Evolutionary conservation across 2,888 invertebrate genomes (phyloP), one percentile per base, ranked within the genome.

Genomic region (Trissoscelio sp.): DNA sequence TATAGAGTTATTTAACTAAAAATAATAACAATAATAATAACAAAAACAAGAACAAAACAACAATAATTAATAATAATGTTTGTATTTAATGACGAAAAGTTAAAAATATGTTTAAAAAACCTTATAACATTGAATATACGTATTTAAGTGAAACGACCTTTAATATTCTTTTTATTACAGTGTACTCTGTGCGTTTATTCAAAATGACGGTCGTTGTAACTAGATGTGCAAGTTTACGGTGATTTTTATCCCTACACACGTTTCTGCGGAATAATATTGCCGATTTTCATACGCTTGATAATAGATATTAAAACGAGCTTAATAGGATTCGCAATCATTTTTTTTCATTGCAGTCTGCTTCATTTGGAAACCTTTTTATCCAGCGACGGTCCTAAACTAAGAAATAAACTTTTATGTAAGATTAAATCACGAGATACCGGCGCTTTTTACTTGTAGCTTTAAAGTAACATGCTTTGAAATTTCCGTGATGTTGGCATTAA

Each of bases 221-320:
- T 37, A 46, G 46, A 62, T 37, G 48, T 37, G 16, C 22, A 34
- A 14, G 37, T 37, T 37, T 51, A 51, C 64, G 64, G 34, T 64
- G 31, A 64, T 64, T 51, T 51, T 4, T n/a, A n/a, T 16, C 31
- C 58, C 9, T 12, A 42, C 58, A 18, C 31, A 28, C 16, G 31
- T n/a, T 39, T 18, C 14, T 22, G 22, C 22, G 22, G 34, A 48
- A 51, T 18, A 44, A 46, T 62, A 64, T 37, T 12, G 37, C 22
- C 37, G 51, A 64, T 64, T 64, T 64, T 64, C 51, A 48, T 64
- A 37, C 48, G 11, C 14, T 20, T 34, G 64, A 51, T 66, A 53
- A 53, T 53, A 53, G 53, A 66, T 66, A 66, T 66, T 66, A 66
- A 66, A 66, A 46, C 31, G 31, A 62, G 42, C 14, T 58, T 58